Percentiles rank a stretch among this genome's conserved stretches.
Evolutionary conservation across 2,113 vertebrate genomes (phyloP).

Genomic region (Psephotus haematonotus): DNA sequence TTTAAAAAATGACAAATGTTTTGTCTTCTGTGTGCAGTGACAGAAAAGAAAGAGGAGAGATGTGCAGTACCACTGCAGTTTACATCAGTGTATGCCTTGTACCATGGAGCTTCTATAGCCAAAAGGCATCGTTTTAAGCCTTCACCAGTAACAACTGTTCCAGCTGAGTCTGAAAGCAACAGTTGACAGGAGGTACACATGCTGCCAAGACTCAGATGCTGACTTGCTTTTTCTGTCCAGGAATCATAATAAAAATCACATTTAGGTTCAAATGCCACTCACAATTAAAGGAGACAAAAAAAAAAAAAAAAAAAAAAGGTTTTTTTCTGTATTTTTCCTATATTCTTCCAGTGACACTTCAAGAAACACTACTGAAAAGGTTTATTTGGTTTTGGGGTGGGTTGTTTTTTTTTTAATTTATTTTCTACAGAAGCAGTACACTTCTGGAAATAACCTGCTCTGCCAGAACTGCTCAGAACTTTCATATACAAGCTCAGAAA

Average conservation of each 20-base stretch:
- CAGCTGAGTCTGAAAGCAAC: not conserved
- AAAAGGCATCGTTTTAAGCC: not conserved
- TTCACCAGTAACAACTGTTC: not conserved
- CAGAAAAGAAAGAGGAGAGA: not conserved
- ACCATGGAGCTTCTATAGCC: not conserved
- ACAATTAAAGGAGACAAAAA: not conserved
- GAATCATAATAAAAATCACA: not conserved
- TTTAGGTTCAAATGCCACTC: not conserved
- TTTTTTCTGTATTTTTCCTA: not conserved
- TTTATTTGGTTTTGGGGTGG: not conserved
- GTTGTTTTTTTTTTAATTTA: not conserved
- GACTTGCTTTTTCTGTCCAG: not conserved
- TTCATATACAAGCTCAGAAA: not conserved
- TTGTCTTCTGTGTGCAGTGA: not conserved
- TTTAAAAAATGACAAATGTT: not conserved
- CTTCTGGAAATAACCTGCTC: not conserved
- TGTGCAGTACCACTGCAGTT: constrained; percentile 3
- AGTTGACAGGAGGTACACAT: not conserved
- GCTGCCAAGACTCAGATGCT: not conserved
- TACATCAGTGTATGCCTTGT: not conserved
- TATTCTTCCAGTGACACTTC: not conserved
- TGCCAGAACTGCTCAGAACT: not conserved
- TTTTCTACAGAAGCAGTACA: not conserved
- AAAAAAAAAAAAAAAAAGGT: not conserved
- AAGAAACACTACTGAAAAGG: not conserved